Evolutionary conservation across 2,888 invertebrate species (phyloP).

Genomic region (Spilosoma lubricipeda): DNA sequence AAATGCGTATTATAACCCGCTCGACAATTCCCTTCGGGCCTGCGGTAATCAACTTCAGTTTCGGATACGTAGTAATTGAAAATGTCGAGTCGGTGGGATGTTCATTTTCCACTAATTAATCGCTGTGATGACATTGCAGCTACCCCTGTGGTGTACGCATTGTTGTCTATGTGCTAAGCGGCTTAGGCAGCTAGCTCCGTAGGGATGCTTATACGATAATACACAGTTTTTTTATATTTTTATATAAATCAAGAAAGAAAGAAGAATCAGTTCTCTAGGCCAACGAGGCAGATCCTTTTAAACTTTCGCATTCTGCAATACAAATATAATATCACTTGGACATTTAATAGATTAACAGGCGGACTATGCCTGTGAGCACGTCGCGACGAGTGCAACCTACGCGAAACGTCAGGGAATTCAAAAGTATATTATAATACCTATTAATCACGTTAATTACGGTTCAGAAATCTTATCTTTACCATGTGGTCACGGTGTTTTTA

Average conservation of each 20-base stretch:
- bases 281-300: neutral
- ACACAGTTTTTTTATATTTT: neutral
- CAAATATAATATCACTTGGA: neutral
- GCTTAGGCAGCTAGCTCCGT: constrained; percentile 1
- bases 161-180: constrained; percentile 46
- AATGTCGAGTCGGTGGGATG: constrained; percentile 79
- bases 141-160: constrained; percentile 54
- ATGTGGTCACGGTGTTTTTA: too few relatives aligned
- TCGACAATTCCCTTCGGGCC: constrained; percentile 71
- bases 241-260: too few relatives aligned
- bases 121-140: constrained; percentile 79
- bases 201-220: neutral
- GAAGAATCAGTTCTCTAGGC: too few relatives aligned
- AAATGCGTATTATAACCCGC: constrained; percentile 62
- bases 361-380: too few relatives aligned
- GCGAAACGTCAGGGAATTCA: too few relatives aligned
- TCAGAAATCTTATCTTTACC: too few relatives aligned
- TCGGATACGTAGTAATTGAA: constrained; percentile 80
- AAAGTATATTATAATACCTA: too few relatives aligned
- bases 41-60: constrained; percentile 71
- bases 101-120: constrained; percentile 86
- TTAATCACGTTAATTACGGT: too few relatives aligned
- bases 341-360: neutral
- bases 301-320: neutral
- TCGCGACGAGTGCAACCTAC: too few relatives aligned